These are phyloP conservation scores for Mactra quadrangularis DNA, from an alignment of 1,140 invertebrate genomes.

Conservation along the genomic window DNA sequence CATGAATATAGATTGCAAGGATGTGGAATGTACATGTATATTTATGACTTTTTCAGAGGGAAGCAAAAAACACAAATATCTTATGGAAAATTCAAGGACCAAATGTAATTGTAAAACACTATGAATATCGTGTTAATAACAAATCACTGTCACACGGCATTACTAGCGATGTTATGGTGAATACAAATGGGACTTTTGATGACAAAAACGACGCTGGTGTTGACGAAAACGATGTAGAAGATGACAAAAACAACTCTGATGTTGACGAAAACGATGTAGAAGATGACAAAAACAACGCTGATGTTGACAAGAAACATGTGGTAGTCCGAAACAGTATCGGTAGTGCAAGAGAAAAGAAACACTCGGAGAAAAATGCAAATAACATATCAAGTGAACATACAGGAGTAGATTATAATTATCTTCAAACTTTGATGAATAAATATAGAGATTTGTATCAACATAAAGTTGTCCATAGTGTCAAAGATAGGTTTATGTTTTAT, in stretches of 20 bases:
- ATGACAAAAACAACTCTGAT: background rate
- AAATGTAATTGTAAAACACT: no score
- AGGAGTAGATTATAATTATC: background rate
- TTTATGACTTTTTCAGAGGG: no score
- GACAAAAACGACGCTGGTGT: background rate
- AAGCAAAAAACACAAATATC: no score
- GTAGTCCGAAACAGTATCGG: background rate
- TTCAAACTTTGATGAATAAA: background rate
- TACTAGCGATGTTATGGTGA: no score
- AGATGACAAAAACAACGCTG: background rate
- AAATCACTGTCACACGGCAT: no score
- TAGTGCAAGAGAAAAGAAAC: background rate
- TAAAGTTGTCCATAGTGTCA: background rate
- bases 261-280: background rate
- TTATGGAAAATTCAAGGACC: no score
- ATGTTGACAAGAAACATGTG: background rate
- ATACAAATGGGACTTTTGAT: no score
- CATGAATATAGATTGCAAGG: no score
- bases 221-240: background rate
- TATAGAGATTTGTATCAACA: background rate
- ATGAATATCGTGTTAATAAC: no score
- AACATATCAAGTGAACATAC: background rate
- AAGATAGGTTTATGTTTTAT: slow-evolving; percentile 3
- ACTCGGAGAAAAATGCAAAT: background rate
- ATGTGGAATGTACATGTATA: no score